Conservation (phyloP, 2,888 invertebrate species). For the Leptinotarsa peninsularis region DNA sequence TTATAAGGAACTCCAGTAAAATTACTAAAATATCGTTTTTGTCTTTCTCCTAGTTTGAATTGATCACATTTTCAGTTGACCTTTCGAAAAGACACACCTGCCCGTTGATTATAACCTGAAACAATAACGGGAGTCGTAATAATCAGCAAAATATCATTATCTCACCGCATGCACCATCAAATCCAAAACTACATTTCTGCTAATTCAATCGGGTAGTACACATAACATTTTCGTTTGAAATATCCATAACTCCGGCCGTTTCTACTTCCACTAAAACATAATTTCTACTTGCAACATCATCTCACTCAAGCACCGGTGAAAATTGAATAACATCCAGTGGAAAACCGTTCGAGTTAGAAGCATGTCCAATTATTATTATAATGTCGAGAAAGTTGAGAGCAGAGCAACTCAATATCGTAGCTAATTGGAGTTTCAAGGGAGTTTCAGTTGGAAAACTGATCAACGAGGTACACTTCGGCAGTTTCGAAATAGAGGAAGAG, state of each 20-base stretch:
- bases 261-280: neutral
- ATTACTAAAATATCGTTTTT: no score
- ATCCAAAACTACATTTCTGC: neutral
- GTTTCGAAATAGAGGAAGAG: neutral
- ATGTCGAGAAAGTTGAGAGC: conserved; percentile 10
- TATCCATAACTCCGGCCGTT: neutral
- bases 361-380: conserved; percentile 10
- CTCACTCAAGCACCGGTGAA: neutral
- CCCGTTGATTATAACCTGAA: neutral
- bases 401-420: neutral
- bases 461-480: conserved; percentile 12
- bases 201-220: neutral
- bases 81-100: no score
- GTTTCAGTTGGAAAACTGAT: conserved; percentile 2
- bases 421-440: conserved; percentile 4
- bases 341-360: neutral
- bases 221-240: neutral
- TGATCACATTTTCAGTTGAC: no score
- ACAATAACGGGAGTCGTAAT: neutral
- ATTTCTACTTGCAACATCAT: neutral
- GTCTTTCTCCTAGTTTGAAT: no score
- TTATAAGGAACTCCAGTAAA: no score
- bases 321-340: conserved; percentile 17
- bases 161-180: neutral
- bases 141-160: neutral